Conservation (phyloP, 2,113 vertebrate species). For the Rhynchopsitta pachyrhyncha region DNA sequence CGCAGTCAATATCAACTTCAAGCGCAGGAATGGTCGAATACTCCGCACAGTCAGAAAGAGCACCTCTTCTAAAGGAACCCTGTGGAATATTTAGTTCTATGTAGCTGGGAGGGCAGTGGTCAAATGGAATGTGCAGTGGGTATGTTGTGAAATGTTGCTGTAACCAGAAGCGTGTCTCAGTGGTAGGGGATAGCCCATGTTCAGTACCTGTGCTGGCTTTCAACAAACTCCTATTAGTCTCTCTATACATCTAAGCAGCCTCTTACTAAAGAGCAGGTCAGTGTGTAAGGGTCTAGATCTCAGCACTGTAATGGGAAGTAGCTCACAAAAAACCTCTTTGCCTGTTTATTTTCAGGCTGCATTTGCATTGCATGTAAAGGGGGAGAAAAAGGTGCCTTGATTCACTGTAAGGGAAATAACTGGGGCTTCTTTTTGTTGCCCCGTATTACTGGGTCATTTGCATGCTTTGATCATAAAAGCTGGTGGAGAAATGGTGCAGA, state of each 20-base stretch:
- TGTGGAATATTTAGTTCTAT: rapidly evolving
- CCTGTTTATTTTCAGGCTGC: background rate
- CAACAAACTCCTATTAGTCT: background rate
- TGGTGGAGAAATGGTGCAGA: conserved; percentile 12
- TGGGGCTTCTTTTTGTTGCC: background rate
- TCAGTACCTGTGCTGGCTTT: background rate
- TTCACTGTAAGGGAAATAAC: background rate
- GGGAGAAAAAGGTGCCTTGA: background rate
- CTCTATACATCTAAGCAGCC: background rate
- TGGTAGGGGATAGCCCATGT: background rate
- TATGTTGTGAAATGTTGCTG: background rate
- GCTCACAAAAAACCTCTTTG: background rate
- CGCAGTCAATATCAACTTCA: background rate
- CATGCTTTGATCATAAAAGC: conserved; percentile 10
- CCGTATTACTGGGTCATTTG: background rate
- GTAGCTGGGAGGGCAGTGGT: background rate
- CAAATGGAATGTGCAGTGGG: background rate
- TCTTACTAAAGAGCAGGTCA: background rate
- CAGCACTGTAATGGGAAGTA: background rate
- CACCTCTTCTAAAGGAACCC: background rate
- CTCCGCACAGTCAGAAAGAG: background rate
- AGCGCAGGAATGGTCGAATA: too few species aligned
- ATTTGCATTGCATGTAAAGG: background rate
- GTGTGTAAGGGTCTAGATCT: background rate
- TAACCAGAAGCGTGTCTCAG: background rate